Evolutionary conservation across 2,113 vertebrate species (phyloP).

Genomic region (Xenopus laevis): DNA sequence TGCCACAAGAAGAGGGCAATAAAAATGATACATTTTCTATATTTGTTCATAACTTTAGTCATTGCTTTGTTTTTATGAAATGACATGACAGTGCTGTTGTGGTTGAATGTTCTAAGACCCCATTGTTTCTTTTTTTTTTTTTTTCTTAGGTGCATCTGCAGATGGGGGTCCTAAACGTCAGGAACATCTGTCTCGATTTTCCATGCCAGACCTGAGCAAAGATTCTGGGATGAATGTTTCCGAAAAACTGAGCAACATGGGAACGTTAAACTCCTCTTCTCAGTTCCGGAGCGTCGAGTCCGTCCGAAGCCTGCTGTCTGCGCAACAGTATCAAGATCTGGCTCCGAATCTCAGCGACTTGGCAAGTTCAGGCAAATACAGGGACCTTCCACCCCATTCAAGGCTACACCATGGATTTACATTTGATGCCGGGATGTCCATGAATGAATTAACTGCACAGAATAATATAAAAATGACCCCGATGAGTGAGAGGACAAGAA

Average conservation of each 20-base stretch:
- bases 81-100: no score
- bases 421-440: conserved; percentile 77
- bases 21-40: no score
- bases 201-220: conserved; percentile 97
- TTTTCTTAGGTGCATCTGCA: conserved; percentile 75
- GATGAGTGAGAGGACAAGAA: conserved; percentile 80
- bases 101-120: not conserved
- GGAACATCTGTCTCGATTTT: conserved; percentile 93
- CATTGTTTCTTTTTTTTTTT: not conserved
- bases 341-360: conserved; percentile 70
- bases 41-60: no score
- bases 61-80: no score
- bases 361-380: conserved; percentile 72
- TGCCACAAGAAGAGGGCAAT: no score
- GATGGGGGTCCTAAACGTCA: conserved; percentile 85
- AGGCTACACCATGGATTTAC: conserved; percentile 84
- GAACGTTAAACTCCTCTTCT: conserved; percentile 84
- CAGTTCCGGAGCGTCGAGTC: conserved; percentile 93
- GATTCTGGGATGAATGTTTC: conserved; percentile 95
- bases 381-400: conserved; percentile 63
- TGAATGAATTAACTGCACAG: conserved; percentile 68
- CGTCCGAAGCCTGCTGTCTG: conserved; percentile 79
- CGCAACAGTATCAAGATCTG: conserved; percentile 85
- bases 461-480: conserved; percentile 74
- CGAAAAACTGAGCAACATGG: conserved; percentile 88